These are phyloP conservation scores for Papilio dardanus DNA, from an alignment of 1,140 invertebrate species.

Conservation along the genomic window DNA sequence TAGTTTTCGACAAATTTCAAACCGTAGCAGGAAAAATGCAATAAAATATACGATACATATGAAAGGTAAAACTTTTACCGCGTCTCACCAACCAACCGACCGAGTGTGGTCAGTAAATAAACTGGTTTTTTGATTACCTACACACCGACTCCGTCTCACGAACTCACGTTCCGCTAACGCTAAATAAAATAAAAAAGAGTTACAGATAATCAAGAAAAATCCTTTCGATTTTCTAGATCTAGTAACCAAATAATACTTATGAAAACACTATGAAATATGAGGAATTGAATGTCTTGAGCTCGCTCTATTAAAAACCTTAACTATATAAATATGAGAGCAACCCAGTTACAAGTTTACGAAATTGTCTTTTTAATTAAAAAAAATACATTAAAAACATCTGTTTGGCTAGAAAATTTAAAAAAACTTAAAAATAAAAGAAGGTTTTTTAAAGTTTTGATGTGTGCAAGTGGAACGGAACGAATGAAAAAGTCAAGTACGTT, in stretches of 20 bases:
- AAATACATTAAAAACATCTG: too few species aligned
- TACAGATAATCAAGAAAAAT: neutral
- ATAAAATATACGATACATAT: conserved; percentile 45
- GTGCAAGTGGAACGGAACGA: too few species aligned
- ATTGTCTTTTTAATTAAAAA: too few species aligned
- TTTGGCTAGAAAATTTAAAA: too few species aligned
- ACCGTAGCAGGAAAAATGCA: conserved; percentile 51
- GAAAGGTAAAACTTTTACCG: conserved; percentile 47
- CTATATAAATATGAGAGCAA: too few species aligned
- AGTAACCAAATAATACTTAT: too few species aligned
- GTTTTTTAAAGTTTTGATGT: too few species aligned
- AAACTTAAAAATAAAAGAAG: neutral
- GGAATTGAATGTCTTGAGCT: too few species aligned
- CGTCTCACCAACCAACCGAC: conserved; percentile 53
- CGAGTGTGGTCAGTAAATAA: conserved; percentile 71
- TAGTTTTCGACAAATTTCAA: conserved; percentile 49
- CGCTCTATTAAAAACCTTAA: too few species aligned
- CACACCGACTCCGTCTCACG: conserved; percentile 4
- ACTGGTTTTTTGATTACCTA: conserved; percentile 72
- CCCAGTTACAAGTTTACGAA: too few species aligned
- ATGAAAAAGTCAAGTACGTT: too few species aligned
- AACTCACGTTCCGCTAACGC: conserved; percentile 11
- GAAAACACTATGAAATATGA: too few species aligned
- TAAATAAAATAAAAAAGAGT: neutral
- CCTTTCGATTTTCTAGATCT: neutral